These are phyloP conservation scores for Sturnus vulgaris DNA, from an alignment of 2,113 vertebrate species.

Conservation along the genomic window DNA sequence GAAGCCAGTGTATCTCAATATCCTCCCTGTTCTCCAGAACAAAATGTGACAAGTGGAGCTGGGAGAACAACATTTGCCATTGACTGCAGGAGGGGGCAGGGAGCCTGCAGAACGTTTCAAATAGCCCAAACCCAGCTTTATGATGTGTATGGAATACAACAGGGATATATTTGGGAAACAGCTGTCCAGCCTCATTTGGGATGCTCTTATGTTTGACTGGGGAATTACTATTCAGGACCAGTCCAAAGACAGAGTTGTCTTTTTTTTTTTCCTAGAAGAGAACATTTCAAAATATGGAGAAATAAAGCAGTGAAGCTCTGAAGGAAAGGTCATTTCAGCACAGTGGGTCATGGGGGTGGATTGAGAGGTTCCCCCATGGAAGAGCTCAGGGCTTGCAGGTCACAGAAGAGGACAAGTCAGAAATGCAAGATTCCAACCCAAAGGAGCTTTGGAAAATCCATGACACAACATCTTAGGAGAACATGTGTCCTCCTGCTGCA, in stretches of 20 bases:
- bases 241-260: not conserved
- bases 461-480: not conserved
- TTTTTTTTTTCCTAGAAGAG: not conserved
- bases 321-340: not conserved
- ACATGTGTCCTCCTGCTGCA: not conserved
- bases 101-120: not conserved
- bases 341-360: not conserved
- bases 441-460: not conserved
- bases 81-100: conserved; percentile 32
- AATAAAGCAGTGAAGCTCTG: not conserved
- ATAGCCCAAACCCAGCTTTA: not conserved
- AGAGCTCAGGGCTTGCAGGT: not conserved
- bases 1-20: conserved; percentile 35
- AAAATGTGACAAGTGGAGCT: conserved; percentile 39
- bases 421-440: not conserved
- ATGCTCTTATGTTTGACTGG: not conserved
- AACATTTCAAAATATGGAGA: not conserved
- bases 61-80: conserved; percentile 38
- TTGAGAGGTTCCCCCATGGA: fast-evolving
- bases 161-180: conserved; percentile 13
- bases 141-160: not conserved
- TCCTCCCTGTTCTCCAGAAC: conserved; percentile 26
- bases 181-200: conserved; percentile 25
- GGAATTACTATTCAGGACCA: conserved; percentile 1
- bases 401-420: not conserved